A percentile compares a stretch with the other conserved stretches of the same genome.
Conservation (phyloP, 2,113 vertebrate genomes). For the Arothron firmamentum region DNA sequence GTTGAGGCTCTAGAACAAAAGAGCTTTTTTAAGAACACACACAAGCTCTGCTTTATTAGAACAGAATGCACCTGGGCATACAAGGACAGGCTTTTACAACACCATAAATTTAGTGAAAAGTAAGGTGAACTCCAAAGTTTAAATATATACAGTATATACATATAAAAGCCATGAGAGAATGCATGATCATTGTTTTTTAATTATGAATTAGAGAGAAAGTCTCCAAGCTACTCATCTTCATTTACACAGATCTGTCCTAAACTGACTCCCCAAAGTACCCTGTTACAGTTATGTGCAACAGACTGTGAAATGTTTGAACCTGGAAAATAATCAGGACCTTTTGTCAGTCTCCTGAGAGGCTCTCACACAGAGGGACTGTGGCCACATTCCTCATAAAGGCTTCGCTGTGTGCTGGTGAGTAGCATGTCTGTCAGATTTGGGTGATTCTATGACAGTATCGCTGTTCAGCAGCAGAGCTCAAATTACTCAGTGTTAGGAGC, state of each 20-base stretch:
- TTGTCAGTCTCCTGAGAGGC: conserved; percentile 44
- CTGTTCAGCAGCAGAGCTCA: conserved; percentile 1
- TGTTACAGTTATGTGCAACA: conserved; percentile 58
- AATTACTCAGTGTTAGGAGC: background rate
- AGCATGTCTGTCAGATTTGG: conserved; percentile 20
- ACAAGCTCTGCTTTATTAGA: conserved; percentile 5
- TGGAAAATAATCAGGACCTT: conserved; percentile 55
- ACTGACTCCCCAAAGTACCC: conserved; percentile 39
- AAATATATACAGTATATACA: no score
- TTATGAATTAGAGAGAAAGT: conserved; percentile 3
- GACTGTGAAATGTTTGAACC: conserved; percentile 61
- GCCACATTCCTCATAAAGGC: conserved; percentile 41
- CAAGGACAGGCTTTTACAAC: conserved; percentile 16
- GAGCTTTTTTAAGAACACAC: conserved; percentile 4
- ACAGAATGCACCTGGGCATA: conserved; percentile 18
- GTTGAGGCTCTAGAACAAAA: conserved; percentile 11
- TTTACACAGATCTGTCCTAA: conserved; percentile 35
- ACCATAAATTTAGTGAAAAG: background rate
- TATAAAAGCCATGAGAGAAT: no score
- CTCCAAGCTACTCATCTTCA: conserved; percentile 20
- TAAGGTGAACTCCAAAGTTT: background rate
- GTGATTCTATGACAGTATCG: conserved; percentile 12
- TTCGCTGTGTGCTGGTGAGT: conserved; percentile 26
- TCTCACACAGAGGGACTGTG: conserved; percentile 21
- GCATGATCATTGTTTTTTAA: background rate